phyloP scores from a whole-genome alignment of 2,113 vertebrate genomes.

The Oophaga pumilio region DNA sequence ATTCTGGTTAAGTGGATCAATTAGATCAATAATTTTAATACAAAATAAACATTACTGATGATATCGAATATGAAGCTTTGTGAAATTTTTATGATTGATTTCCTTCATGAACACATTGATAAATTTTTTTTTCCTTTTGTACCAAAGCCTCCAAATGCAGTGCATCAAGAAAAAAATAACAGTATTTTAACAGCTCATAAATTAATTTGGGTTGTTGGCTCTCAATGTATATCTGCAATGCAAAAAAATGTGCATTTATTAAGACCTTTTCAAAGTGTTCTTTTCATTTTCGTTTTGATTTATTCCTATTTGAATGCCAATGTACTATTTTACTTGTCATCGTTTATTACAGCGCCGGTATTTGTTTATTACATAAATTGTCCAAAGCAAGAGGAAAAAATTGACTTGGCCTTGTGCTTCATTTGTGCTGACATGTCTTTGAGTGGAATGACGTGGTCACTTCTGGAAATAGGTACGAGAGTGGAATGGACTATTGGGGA shows the following conservation, averaged over 20 bases:
- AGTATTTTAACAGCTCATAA: background rate
- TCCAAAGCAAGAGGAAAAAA: slow-evolving; percentile 35
- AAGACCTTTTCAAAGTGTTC: background rate
- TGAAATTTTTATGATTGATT: background rate
- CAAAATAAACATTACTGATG: background rate
- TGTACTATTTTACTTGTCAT: slow-evolving; percentile 37
- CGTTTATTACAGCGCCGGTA: slow-evolving; percentile 26
- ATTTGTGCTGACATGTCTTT: slow-evolving; percentile 56
- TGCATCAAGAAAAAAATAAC: background rate
- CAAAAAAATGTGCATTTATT: slow-evolving; percentile 10
- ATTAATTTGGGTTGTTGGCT: background rate
- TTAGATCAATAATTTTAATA: background rate
- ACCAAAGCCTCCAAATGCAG: background rate
- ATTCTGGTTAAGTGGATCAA: background rate
- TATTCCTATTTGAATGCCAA: slow-evolving; percentile 31
- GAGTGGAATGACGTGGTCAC: slow-evolving; percentile 60
- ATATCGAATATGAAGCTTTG: background rate
- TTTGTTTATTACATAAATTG: slow-evolving; percentile 51
- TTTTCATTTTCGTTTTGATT: slow-evolving; percentile 20
- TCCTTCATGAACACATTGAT: background rate
- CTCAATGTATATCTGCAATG: background rate
- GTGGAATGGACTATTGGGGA: slow-evolving; percentile 54
- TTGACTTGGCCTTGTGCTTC: slow-evolving; percentile 41
- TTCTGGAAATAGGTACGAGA: slow-evolving; percentile 46
- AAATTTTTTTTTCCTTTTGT: background rate